Evolutionary conservation across 1,140 invertebrate genomes (phyloP).

Genomic region (Drosophila quadrilineata): DNA sequence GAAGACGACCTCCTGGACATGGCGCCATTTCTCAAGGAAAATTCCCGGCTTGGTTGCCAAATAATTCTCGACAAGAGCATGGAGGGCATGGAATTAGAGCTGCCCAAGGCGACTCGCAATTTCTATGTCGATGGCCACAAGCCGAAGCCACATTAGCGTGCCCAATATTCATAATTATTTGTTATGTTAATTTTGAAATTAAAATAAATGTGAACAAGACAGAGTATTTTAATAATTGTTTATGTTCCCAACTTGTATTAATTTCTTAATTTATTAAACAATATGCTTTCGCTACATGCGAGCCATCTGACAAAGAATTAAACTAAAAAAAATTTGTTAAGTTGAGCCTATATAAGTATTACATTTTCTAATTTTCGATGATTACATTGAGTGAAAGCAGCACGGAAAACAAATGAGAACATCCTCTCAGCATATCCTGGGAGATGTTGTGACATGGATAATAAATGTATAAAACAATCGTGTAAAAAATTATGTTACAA

Average conservation of each 20-base stretch:
- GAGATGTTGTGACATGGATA: slow-evolving; percentile 37
- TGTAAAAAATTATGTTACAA: slow-evolving; percentile 72
- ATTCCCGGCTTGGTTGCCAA: slow-evolving; percentile 97
- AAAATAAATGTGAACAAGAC: slow-evolving; percentile 20
- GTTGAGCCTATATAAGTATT: slow-evolving; percentile 69
- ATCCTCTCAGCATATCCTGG: background rate
- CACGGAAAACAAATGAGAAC: slow-evolving; percentile 26
- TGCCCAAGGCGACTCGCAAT: slow-evolving; percentile 96
- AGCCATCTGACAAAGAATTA: slow-evolving; percentile 59
- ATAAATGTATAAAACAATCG: slow-evolving; percentile 54
- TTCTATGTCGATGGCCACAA: slow-evolving; percentile 99
- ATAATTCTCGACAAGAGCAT: slow-evolving; percentile 95
- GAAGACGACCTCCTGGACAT: slow-evolving; percentile 99
- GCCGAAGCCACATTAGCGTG: slow-evolving; percentile 90
- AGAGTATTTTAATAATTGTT: slow-evolving; percentile 20
- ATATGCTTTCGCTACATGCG: slow-evolving; percentile 51
- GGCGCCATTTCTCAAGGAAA: slow-evolving; percentile 97
- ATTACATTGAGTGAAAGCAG: slow-evolving; percentile 43
- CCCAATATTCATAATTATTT: slow-evolving; percentile 17
- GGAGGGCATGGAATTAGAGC: slow-evolving; percentile 92
- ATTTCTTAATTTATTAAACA: slow-evolving; percentile 64
- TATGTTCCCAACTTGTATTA: slow-evolving; percentile 61
- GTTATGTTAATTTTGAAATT: slow-evolving; percentile 11
- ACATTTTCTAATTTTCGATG: slow-evolving; percentile 69
- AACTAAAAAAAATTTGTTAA: slow-evolving; percentile 72